Percentiles rank a stretch among this genome's conserved stretches.
Conservation (phyloP, 2,113 vertebrate genomes). For the Brachyistius frenatus region DNA sequence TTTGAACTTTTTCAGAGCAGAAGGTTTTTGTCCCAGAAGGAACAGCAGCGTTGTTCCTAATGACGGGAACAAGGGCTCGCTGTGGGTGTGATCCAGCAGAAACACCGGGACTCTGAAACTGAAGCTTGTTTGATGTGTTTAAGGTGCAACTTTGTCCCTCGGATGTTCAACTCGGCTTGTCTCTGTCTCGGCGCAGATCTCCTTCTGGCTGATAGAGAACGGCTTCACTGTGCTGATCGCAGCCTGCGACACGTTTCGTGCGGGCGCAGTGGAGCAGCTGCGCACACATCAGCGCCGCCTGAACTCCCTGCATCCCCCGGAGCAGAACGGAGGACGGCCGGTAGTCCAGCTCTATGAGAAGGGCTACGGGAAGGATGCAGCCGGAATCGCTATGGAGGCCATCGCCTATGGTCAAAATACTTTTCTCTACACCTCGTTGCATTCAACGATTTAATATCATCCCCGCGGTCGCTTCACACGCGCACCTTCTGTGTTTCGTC, state of each 20-base stretch:
- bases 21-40: no score
- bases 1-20: no score
- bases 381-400: conserved; percentile 98
- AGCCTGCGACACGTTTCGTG: conserved; percentile 96
- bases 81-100: no score
- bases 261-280: conserved; percentile 96
- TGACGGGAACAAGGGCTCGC: no score
- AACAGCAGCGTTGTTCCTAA: no score
- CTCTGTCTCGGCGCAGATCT: conserved; percentile 85
- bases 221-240: conserved; percentile 96
- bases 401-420: conserved; percentile 89
- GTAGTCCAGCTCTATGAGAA: conserved; percentile 97
- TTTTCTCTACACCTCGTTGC: background rate
- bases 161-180: no score
- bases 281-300: conserved; percentile 95
- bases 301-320: conserved; percentile 91
- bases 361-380: conserved; percentile 97
- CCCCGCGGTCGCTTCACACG: background rate
- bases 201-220: conserved; percentile 97
- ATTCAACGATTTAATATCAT: no score
- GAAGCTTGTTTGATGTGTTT: background rate
- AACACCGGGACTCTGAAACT: no score
- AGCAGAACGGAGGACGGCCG: conserved; percentile 85
- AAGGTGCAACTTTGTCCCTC: no score
- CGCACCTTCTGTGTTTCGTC: background rate